phyloP scores from a whole-genome alignment of 92 coral and sea anemone species.

The Palythoa heliodiscus region DNA sequence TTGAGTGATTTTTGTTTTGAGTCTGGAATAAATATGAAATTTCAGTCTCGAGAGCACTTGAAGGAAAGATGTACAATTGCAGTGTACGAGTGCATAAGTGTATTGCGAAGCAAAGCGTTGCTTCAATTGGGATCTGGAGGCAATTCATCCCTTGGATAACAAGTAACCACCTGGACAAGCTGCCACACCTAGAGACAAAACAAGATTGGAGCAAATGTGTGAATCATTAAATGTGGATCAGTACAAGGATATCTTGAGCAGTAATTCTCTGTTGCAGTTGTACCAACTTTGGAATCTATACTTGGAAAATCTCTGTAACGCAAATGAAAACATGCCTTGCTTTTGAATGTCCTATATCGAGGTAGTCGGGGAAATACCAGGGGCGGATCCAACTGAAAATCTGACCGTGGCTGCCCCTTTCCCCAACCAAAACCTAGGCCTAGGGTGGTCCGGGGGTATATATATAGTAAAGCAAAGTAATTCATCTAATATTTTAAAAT shows the following conservation, averaged over 20 bases:
- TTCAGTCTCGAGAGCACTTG: conserved; percentile 22
- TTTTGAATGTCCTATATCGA: no score
- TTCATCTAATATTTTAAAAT: no score
- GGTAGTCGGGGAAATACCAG: conserved; percentile 33
- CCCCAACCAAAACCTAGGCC: no score
- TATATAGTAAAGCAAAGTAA: no score
- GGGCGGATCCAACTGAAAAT: no score
- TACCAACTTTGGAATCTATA: conserved; percentile 40
- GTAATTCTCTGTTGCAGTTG: conserved; percentile 30
- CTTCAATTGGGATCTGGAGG: conserved; percentile 33
- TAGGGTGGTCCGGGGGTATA: no score
- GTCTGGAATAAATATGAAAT: conserved; percentile 42
- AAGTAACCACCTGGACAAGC: conserved; percentile 47
- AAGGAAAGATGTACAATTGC: conserved; percentile 45
- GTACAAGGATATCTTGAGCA: conserved; percentile 40
- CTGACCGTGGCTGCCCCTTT: no score
- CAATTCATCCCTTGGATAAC: no score
- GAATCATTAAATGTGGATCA: conserved; percentile 8
- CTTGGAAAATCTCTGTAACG: no score
- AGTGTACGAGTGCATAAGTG: no score
- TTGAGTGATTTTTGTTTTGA: conserved; percentile 46
- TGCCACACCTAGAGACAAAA: conserved; percentile 7
- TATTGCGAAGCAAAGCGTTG: conserved; percentile 39
- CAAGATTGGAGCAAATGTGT: conserved; percentile 20
- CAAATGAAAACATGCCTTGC: no score